Percentiles rank a stretch among this genome's conserved stretches.
Conservation (phyloP, 30 jellyfish, hydroid and myxozoan genomes). For the Cassiopea andromeda region DNA sequence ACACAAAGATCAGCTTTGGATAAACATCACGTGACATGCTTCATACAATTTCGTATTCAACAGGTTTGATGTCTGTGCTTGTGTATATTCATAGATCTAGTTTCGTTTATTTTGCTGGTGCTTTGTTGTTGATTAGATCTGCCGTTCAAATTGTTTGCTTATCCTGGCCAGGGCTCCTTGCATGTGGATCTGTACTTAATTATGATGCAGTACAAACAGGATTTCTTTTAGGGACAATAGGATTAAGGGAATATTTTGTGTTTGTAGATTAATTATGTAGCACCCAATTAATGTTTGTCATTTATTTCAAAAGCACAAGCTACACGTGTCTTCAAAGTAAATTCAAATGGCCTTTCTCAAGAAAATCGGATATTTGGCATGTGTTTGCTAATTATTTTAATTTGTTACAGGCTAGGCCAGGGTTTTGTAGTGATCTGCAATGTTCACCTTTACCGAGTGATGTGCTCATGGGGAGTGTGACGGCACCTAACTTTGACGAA, state of each 20-base stretch:
- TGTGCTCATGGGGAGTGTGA: too few species aligned
- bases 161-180: neutral
- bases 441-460: too few species aligned
- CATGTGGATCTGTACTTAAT: neutral
- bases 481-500: too few species aligned
- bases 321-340: neutral
- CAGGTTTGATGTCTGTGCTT: neutral
- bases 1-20: neutral
- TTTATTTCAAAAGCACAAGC: neutral
- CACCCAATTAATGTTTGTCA: neutral
- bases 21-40: neutral
- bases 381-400: too few species aligned
- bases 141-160: neutral
- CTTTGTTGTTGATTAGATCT: neutral
- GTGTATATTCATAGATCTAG: neutral
- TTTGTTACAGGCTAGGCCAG: too few species aligned
- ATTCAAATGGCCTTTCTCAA: neutral
- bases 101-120: neutral
- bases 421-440: too few species aligned
- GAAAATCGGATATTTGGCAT: neutral
- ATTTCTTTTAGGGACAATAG: neutral
- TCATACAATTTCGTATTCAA: neutral
- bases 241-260: neutral
- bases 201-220: neutral
- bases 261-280: neutral